These are phyloP conservation scores for Cyrtodaria siliqua DNA, from an alignment of 2,888 invertebrate species.

Conservation along the genomic window DNA sequence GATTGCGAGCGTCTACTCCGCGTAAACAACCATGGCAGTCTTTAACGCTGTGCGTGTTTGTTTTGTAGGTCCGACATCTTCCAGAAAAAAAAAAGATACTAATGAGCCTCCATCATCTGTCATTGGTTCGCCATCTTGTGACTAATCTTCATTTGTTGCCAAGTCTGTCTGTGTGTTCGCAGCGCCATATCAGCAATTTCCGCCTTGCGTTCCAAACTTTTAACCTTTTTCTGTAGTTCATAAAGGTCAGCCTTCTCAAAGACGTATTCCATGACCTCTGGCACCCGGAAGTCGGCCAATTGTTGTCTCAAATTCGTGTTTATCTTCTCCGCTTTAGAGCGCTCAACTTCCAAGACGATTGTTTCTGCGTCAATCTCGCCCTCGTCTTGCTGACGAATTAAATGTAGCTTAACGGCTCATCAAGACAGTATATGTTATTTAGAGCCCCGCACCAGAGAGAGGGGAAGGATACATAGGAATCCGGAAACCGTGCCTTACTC, in stretches of 20 bases:
- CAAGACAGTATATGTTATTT: no score
- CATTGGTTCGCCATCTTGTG: constrained; percentile 71
- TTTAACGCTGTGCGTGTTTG: no score
- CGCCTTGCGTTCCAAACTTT: constrained; percentile 86
- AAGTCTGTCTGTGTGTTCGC: constrained; percentile 84
- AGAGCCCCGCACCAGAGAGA: no score
- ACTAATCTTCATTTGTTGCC: constrained; percentile 79
- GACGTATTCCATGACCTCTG: constrained; percentile 86
- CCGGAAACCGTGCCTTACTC: no score
- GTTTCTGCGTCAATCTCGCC: no score
- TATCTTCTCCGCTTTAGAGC: constrained; percentile 83
- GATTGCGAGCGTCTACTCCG: no score
- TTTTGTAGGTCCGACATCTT: no score
- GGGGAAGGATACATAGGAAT: no score
- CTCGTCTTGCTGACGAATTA: no score
- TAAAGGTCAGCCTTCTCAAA: constrained; percentile 84
- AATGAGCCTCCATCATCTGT: constrained; percentile 71
- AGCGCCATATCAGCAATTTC: constrained; percentile 86
- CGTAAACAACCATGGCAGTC: no score
- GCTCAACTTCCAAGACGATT: constrained; percentile 76
- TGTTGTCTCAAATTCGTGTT: constrained; percentile 84
- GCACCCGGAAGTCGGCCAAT: constrained; percentile 84
- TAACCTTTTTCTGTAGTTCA: constrained; percentile 85
- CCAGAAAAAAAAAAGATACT: background rate
- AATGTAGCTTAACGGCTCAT: no score